phyloP scores from a whole-genome alignment of 2,888 invertebrate genomes.

The Dione vanillae region DNA sequence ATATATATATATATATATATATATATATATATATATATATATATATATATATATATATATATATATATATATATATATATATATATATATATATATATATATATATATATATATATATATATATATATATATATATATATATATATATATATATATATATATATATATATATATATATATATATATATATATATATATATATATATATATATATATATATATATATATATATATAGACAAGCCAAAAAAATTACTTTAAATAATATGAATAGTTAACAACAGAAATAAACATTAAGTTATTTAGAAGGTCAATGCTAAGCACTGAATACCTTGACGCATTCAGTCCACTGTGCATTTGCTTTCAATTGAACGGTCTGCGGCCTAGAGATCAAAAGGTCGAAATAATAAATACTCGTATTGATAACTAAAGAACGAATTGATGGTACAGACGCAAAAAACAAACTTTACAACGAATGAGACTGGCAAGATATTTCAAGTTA shows the following conservation, averaged over 20 bases:
- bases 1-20: too few relatives aligned
- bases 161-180: too few relatives aligned
- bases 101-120: too few relatives aligned
- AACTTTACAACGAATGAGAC: slow-evolving; percentile 23
- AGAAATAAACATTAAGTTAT: background rate
- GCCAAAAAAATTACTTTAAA: background rate
- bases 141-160: too few relatives aligned
- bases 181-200: too few relatives aligned
- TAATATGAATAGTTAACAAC: background rate
- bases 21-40: background rate
- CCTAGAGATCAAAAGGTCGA: slow-evolving; percentile 38
- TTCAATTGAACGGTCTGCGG: slow-evolving; percentile 36
- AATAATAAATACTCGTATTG: slow-evolving; percentile 38
- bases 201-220: background rate
- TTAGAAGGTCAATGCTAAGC: slow-evolving; percentile 37
- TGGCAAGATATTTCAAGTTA: slow-evolving; percentile 4
- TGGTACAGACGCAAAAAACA: slow-evolving; percentile 27
- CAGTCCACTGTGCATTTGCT: slow-evolving; percentile 28
- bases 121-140: too few relatives aligned
- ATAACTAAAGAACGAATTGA: slow-evolving; percentile 31
- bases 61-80: too few relatives aligned
- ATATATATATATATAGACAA: background rate
- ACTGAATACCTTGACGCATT: slow-evolving; percentile 26
- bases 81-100: too few relatives aligned
- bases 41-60: background rate